These are phyloP conservation scores for Sebastes baramenuke DNA, from an alignment of 2,797 vertebrate genomes.

Conservation along the genomic window DNA sequence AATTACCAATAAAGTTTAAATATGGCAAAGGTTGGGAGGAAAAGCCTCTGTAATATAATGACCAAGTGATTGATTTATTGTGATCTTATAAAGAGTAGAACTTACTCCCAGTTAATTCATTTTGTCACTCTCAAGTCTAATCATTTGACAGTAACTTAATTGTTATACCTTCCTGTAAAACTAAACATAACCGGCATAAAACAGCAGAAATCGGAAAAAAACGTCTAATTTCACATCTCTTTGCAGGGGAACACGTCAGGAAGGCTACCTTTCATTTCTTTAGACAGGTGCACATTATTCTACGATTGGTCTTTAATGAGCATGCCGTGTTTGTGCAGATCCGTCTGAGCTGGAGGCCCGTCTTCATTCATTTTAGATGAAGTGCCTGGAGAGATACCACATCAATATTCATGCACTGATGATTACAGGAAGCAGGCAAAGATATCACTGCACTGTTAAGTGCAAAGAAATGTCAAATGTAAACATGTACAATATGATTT, in stretches of 20 bases:
- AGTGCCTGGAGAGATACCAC: conserved; percentile 76
- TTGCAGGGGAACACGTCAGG: neutral
- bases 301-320: conserved; percentile 82
- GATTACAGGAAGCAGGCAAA: conserved; percentile 71
- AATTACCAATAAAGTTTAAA: neutral
- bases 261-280: conserved; percentile 59
- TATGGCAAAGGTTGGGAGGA: neutral
- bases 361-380: conserved; percentile 82
- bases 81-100: neutral
- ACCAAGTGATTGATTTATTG: neutral
- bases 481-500: conserved; percentile 78
- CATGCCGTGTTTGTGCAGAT: conserved; percentile 76
- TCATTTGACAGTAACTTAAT: conserved; percentile 25
- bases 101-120: neutral
- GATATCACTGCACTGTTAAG: conserved; percentile 67
- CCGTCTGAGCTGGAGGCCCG: conserved; percentile 69
- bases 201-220: neutral
- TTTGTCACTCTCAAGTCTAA: conserved; percentile 4
- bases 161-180: conserved; percentile 5
- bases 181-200: conserved; percentile 4
- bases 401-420: conserved; percentile 82
- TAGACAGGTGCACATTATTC: conserved; percentile 79
- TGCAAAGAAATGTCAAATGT: conserved; percentile 75
- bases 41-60: neutral
- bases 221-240: conserved; percentile 24